Evolutionary conservation across 2,797 vertebrate genomes (phyloP).

Genomic region (Vipera ursinii): DNA sequence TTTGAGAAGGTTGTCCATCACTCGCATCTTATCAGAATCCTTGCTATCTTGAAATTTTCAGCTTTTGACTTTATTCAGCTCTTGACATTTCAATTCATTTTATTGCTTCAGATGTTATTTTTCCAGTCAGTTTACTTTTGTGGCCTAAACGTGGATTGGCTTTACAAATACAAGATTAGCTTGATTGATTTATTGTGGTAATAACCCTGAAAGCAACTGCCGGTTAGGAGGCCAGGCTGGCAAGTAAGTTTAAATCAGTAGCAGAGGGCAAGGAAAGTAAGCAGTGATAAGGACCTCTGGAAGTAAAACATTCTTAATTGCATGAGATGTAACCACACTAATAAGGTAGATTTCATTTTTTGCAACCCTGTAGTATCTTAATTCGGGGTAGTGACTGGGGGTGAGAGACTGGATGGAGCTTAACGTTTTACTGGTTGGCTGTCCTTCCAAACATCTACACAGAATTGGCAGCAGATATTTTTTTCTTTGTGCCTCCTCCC

Average conservation of each 20-base stretch:
- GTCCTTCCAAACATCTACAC: neutral
- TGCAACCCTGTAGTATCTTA: neutral
- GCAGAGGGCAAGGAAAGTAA: neutral
- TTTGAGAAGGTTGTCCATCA: neutral
- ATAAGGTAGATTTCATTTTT: neutral
- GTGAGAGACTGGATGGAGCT: neutral
- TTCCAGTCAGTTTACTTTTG: neutral
- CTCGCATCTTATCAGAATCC: neutral
- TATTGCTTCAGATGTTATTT: neutral
- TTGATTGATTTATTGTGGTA: neutral
- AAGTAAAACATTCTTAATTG: neutral
- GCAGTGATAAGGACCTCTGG: neutral
- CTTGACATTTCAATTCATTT: slow-evolving; percentile 37
- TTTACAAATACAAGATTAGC: neutral
- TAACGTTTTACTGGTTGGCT: neutral
- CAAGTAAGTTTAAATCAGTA: neutral
- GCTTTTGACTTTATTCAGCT: neutral
- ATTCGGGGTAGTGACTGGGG: neutral
- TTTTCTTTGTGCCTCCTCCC: neutral
- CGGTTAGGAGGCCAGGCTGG: neutral
- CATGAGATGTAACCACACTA: neutral
- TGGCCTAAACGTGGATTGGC: neutral
- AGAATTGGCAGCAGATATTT: neutral
- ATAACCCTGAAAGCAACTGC: neutral
- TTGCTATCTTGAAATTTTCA: neutral